Percentiles rank a stretch among this genome's conserved stretches.
Evolutionary conservation across 2,888 invertebrate genomes (phyloP).

Genomic region (Byasa hedistus): DNA sequence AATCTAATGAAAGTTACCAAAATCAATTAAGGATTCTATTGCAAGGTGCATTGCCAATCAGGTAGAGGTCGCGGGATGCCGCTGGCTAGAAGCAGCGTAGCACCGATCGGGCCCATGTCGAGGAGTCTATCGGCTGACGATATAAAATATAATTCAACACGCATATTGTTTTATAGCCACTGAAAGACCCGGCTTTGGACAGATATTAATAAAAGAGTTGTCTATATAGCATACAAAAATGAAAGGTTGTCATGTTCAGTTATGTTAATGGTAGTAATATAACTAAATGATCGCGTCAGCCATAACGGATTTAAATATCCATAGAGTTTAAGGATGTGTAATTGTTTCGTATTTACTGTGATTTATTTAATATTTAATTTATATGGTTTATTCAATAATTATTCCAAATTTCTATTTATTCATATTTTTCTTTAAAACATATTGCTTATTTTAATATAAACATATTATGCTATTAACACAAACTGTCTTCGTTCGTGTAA

Average conservation of each 20-base stretch:
- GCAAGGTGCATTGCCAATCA: too few species aligned
- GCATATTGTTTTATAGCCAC: too few species aligned
- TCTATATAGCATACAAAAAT: background rate
- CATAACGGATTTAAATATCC: conserved; percentile 31
- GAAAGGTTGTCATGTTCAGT: background rate
- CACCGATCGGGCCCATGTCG: too few species aligned
- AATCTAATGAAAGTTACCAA: too few species aligned
- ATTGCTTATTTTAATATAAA: conserved; percentile 7
- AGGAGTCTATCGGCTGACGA: too few species aligned
- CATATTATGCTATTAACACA: background rate
- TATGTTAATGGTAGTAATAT: background rate
- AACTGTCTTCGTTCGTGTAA: background rate
- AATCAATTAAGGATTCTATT: too few species aligned
- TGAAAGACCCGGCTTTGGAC: background rate
- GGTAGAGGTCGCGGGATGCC: too few species aligned
- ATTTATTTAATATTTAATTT: conserved; percentile 63
- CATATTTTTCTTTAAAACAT: conserved; percentile 2
- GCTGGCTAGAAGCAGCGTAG: too few species aligned
- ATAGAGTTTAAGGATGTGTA: conserved; percentile 38
- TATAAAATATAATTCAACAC: too few species aligned
- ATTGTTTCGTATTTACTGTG: conserved; percentile 68
- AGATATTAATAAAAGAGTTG: background rate
- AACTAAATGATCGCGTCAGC: background rate
- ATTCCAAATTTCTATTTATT: conserved; percentile 34
- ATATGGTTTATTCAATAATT: conserved; percentile 51